Conservation (phyloP, 2,888 invertebrate genomes). For the Agrilus mali region DNA sequence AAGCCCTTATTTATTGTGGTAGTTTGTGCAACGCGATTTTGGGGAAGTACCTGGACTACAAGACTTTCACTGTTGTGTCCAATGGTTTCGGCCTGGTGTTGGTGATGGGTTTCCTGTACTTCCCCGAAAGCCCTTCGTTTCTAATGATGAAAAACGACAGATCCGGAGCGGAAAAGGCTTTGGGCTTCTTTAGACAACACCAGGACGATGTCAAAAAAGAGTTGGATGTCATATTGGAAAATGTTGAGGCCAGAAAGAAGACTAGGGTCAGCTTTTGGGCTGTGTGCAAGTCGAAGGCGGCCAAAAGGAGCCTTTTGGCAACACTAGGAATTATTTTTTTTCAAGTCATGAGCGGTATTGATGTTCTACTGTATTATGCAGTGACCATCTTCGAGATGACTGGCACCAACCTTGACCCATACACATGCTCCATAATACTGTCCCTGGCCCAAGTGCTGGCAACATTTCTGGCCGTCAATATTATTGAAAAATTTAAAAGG, state of each 20-base stretch:
- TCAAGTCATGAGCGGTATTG: slow-evolving; percentile 66
- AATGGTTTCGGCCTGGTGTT: slow-evolving; percentile 49
- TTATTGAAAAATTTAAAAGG: slow-evolving; percentile 66
- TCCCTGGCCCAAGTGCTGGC: slow-evolving; percentile 60
- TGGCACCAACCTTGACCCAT: slow-evolving; percentile 48
- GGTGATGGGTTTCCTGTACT: slow-evolving; percentile 47
- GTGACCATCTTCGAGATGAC: slow-evolving; percentile 56
- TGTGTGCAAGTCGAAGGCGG: slow-evolving; percentile 45
- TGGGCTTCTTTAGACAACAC: slow-evolving; percentile 58
- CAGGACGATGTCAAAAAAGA: slow-evolving; percentile 47
- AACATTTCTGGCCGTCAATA: slow-evolving; percentile 48
- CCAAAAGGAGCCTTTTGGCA: slow-evolving; percentile 56
- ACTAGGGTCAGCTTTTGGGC: slow-evolving; percentile 41
- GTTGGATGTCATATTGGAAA: slow-evolving; percentile 48
- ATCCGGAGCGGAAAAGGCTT: slow-evolving; percentile 44
- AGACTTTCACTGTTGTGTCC: slow-evolving; percentile 49
- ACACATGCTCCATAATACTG: slow-evolving; percentile 58
- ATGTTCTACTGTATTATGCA: slow-evolving; percentile 68
- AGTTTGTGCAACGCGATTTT: slow-evolving; percentile 59
- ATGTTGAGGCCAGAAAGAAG: slow-evolving; percentile 40
- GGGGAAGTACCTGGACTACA: slow-evolving; percentile 56
- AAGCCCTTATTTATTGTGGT: slow-evolving; percentile 61
- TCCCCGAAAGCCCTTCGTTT: slow-evolving; percentile 62
- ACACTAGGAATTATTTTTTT: slow-evolving; percentile 67
- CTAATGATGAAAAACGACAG: slow-evolving; percentile 42